These are phyloP conservation scores for Nothobranchius furzeri DNA, from an alignment of 2,113 vertebrate genomes.

Conservation along the genomic window DNA sequence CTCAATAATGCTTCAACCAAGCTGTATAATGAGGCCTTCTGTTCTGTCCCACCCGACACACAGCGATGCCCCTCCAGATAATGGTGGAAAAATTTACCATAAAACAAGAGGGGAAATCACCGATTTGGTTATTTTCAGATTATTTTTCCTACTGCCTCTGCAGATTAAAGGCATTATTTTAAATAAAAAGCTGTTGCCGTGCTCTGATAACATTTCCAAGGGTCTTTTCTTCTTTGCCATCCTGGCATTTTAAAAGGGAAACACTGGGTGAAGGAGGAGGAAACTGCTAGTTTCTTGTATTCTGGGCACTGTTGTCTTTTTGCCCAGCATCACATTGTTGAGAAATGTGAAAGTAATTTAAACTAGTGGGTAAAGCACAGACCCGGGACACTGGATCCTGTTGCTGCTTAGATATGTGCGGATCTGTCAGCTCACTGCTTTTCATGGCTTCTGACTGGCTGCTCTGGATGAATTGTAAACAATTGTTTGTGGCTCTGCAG, in stretches of 20 bases:
- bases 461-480: slow-evolving; percentile 24
- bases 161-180: background rate
- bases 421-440: background rate
- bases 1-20: too few relatives aligned
- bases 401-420: background rate
- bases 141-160: background rate
- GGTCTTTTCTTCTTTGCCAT: slow-evolving; percentile 23
- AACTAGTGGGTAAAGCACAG: slow-evolving; percentile 1
- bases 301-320: background rate
- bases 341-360: slow-evolving; percentile 10
- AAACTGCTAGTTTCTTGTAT: slow-evolving; percentile 7
- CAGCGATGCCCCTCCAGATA: background rate
- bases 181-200: background rate
- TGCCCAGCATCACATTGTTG: background rate
- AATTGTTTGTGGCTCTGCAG: background rate
- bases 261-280: background rate
- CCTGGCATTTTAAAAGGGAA: slow-evolving; percentile 21
- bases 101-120: too few relatives aligned
- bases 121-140: too few relatives aligned
- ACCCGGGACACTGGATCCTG: background rate
- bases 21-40: background rate
- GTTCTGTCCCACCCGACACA: background rate
- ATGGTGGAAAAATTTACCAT: background rate
- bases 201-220: slow-evolving; percentile 2
- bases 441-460: slow-evolving; percentile 3